These are phyloP conservation scores for Mizuhopecten yessoensis DNA, from an alignment of 1,140 invertebrate species.

Conservation along the genomic window DNA sequence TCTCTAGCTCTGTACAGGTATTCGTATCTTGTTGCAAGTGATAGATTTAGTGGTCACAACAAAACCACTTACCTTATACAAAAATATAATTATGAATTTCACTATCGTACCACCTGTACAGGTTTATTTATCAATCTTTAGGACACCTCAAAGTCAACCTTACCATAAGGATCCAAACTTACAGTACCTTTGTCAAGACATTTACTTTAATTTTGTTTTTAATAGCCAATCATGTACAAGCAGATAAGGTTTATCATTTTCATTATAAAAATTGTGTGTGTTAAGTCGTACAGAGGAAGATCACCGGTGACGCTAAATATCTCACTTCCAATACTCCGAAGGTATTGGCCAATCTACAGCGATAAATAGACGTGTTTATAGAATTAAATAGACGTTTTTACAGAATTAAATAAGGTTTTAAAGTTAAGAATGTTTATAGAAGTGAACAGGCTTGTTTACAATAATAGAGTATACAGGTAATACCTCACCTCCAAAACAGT, in stretches of 20 bases:
- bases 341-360: neutral
- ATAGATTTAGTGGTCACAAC: no score
- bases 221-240: neutral
- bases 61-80: no score
- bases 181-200: neutral
- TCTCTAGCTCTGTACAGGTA: no score
- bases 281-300: no score
- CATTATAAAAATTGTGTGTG: no score
- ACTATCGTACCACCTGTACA: no score
- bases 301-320: no score
- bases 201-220: neutral
- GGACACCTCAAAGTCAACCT: neutral
- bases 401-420: neutral
- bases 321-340: neutral
- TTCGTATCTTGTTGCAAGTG: no score
- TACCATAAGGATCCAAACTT: neutral
- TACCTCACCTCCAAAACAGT: neutral
- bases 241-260: neutral
- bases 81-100: no score
- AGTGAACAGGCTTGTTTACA: neutral
- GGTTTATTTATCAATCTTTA: neutral
- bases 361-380: conserved; percentile 7
- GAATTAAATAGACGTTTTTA: neutral
- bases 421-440: neutral
- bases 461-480: neutral